Conservation (phyloP, 2,113 vertebrate genomes). For the Myxocyprinus asiaticus region DNA sequence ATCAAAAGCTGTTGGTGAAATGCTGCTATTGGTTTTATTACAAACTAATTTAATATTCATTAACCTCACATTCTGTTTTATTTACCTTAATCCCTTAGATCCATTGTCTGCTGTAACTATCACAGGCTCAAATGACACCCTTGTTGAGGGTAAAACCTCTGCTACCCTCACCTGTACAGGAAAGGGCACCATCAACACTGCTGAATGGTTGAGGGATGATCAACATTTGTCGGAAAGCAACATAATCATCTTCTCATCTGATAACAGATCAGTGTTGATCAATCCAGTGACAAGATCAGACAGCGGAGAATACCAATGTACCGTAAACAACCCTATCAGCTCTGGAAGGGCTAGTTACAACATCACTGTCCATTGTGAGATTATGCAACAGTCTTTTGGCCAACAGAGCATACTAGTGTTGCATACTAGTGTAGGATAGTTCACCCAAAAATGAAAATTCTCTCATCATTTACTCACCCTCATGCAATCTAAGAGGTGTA, state of each 20-base stretch:
- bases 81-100: constrained; percentile 40
- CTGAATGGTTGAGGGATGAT: constrained; percentile 51
- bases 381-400: no score
- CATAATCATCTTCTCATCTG: not conserved
- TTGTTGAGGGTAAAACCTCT: constrained; percentile 27
- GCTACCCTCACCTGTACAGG: constrained; percentile 45
- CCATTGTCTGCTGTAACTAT: constrained; percentile 39
- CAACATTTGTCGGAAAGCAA: not conserved
- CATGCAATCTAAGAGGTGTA: no score
- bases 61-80: not conserved
- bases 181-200: constrained; percentile 8
- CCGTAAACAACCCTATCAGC: constrained; percentile 51
- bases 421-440: no score
- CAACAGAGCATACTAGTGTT: no score
- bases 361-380: constrained; percentile 56
- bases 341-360: not conserved
- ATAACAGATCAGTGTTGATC: constrained; percentile 46
- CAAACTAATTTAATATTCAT: no score
- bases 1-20: no score
- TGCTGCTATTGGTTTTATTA: no score
- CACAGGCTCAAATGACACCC: not conserved
- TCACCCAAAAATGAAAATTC: no score
- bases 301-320: constrained; percentile 56
- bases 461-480: no score
- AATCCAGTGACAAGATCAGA: constrained; percentile 11